These are phyloP conservation scores for Aplodontia rufa DNA, from an alignment of 2,113 vertebrate species.

Conservation along the genomic window DNA sequence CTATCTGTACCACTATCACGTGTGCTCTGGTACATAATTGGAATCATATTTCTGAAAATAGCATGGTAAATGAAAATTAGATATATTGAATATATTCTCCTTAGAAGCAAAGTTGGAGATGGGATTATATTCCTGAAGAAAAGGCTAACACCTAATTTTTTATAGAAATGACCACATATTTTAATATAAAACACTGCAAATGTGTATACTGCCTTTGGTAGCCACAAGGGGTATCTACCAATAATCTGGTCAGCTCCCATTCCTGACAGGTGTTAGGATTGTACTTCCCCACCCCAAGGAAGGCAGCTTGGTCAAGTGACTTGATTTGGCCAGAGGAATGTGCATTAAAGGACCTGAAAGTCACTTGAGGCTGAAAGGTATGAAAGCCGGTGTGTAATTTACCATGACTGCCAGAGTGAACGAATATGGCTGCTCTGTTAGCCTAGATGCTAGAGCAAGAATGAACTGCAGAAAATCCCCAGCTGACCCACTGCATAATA, in stretches of 20 bases:
- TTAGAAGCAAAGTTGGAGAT: background rate
- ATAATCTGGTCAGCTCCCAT: background rate
- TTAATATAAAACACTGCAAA: background rate
- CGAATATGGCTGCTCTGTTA: background rate
- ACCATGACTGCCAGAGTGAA: background rate
- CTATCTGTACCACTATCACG: background rate
- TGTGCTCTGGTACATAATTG: background rate
- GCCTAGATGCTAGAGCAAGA: background rate
- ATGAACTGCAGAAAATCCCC: background rate
- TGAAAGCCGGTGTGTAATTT: background rate
- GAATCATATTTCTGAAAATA: background rate
- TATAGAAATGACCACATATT: slow-evolving; percentile 19
- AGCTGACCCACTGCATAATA: background rate
- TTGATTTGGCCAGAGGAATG: background rate
- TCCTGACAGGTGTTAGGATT: background rate
- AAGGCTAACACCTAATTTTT: background rate
- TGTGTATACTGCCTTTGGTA: background rate
- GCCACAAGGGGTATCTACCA: background rate
- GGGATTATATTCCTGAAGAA: slow-evolving; percentile 3
- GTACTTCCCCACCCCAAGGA: background rate
- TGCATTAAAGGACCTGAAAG: background rate
- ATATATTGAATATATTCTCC: background rate
- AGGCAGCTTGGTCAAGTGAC: background rate
- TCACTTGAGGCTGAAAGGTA: background rate
- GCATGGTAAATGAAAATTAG: background rate